Evolutionary conservation across 2,888 invertebrate genomes (phyloP).

Genomic region (Dicranocentrus wangi): DNA sequence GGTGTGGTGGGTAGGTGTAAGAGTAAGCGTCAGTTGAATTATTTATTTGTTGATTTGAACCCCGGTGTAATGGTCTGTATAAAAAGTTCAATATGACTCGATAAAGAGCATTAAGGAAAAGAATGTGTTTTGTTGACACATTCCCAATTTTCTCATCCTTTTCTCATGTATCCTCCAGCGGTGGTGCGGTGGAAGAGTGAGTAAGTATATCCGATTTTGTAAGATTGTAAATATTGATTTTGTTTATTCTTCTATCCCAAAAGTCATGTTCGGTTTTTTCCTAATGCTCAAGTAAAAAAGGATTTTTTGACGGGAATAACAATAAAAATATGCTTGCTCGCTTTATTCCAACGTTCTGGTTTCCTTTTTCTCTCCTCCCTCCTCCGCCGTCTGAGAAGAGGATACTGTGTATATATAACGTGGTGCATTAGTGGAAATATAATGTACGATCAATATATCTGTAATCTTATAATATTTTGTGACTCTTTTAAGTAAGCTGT

Average conservation of each 20-base stretch:
- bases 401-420: conserved; percentile 2
- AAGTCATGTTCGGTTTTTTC: neutral
- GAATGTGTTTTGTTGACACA: conserved; percentile 50
- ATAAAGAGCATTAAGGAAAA: conserved; percentile 47
- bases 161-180: conserved; percentile 5
- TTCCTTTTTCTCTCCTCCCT: neutral
- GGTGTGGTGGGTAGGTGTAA: no score
- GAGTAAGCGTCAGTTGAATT: conserved; percentile 54
- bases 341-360: conserved; percentile 11
- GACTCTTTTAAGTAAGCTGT: conserved; percentile 63
- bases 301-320: conserved; percentile 46
- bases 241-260: conserved; percentile 23
- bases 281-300: neutral
- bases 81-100: conserved; percentile 10
- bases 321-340: conserved; percentile 51
- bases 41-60: conserved; percentile 55
- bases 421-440: conserved; percentile 13
- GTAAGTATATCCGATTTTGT: no score
- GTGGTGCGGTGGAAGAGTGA: no score
- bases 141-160: conserved; percentile 31
- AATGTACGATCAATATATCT: conserved; percentile 33
- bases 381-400: neutral
- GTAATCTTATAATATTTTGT: conserved; percentile 62
- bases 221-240: conserved; percentile 37
- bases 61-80: conserved; percentile 2